Conservation (phyloP, 1,140 invertebrate species). For the Drosophila setifemur region DNA sequence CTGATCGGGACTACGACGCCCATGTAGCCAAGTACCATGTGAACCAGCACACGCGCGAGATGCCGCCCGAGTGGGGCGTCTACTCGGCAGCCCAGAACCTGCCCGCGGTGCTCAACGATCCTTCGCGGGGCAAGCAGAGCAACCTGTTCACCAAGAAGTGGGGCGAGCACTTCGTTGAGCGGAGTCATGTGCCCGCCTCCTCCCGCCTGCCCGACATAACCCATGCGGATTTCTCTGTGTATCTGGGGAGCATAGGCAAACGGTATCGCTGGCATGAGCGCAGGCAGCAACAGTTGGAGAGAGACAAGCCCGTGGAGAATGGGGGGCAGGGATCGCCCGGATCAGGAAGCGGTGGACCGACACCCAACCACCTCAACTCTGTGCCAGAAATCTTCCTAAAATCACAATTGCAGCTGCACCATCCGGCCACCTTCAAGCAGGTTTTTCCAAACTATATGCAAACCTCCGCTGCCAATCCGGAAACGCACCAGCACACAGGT, state of each 20-base stretch:
- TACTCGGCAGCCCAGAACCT: slow-evolving; percentile 96
- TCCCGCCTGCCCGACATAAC: slow-evolving; percentile 93
- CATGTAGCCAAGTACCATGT: slow-evolving; percentile 92
- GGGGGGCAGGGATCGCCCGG: slow-evolving; percentile 16
- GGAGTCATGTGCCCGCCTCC: slow-evolving; percentile 87
- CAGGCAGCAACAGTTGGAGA: slow-evolving; percentile 46
- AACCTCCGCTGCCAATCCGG: slow-evolving; percentile 42
- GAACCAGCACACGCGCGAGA: slow-evolving; percentile 84
- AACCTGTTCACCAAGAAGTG: slow-evolving; percentile 99
- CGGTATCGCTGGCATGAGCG: slow-evolving; percentile 85
- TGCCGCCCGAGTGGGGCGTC: slow-evolving; percentile 87
- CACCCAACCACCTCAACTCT: slow-evolving; percentile 83
- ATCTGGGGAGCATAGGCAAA: slow-evolving; percentile 90
- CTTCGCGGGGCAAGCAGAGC: slow-evolving; percentile 92
- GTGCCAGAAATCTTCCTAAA: slow-evolving; percentile 95
- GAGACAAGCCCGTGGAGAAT: slow-evolving; percentile 19
- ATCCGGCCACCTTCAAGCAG: slow-evolving; percentile 91
- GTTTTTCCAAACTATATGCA: slow-evolving; percentile 89
- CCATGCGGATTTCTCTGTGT: slow-evolving; percentile 93
- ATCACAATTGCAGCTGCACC: slow-evolving; percentile 91
- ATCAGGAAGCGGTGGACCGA: slow-evolving; percentile 24
- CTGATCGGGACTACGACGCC: slow-evolving; percentile 93
- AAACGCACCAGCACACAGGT: slow-evolving; percentile 78
- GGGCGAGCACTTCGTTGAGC: slow-evolving; percentile 97
- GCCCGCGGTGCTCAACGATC: slow-evolving; percentile 98